Percentiles rank a stretch among this genome's conserved stretches.
phyloP scores from a whole-genome alignment of 2,888 invertebrate genomes.

The Deroplatys truncata region DNA sequence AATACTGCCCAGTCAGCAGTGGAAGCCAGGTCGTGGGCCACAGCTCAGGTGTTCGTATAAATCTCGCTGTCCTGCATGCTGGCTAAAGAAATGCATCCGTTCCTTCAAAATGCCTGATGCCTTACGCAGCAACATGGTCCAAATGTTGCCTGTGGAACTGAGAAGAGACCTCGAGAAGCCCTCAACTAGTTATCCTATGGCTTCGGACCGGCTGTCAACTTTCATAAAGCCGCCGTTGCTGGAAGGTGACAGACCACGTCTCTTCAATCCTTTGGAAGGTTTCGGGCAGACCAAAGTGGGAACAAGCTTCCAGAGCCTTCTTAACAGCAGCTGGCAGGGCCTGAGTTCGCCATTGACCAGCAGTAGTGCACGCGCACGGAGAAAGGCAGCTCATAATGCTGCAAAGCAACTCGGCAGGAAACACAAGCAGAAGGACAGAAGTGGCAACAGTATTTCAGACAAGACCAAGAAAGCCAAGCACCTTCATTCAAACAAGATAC shows the following conservation, averaged over 20 bases:
- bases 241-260: background rate
- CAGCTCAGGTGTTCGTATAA: constrained; percentile 64
- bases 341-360: background rate
- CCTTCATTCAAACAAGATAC: constrained; percentile 13
- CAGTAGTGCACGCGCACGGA: background rate
- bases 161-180: constrained; percentile 28
- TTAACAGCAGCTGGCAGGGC: background rate
- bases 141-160: constrained; percentile 67
- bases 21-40: constrained; percentile 46
- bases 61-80: constrained; percentile 78
- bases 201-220: background rate
- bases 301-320: background rate
- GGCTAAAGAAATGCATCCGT: constrained; percentile 79
- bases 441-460: background rate
- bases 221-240: background rate
- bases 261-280: background rate
- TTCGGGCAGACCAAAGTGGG: background rate
- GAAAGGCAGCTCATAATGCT: background rate
- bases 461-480: constrained; percentile 1
- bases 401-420: background rate
- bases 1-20: constrained; percentile 64
- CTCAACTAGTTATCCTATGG: background rate
- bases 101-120: constrained; percentile 72
- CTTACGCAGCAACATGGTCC: constrained; percentile 61
- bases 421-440: background rate